Evolutionary conservation across 2,888 invertebrate species (phyloP).

Genomic region (Agrotis segetum): DNA sequence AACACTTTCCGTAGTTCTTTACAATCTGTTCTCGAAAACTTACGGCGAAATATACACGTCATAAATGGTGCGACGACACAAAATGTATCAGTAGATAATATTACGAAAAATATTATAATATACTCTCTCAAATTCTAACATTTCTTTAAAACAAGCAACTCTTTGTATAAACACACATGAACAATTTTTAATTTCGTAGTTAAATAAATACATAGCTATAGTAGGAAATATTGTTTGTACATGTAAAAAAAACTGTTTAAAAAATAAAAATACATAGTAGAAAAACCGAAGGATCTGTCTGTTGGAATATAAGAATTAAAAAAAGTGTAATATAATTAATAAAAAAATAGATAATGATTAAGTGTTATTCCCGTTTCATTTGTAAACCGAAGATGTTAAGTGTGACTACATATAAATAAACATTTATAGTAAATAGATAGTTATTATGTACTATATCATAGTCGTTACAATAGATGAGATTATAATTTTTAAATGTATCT

Average conservation of each 20-base stretch:
- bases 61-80: conserved; percentile 33
- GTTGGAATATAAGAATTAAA: conserved; percentile 71
- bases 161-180: conserved; percentile 45
- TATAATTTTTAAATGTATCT: conserved; percentile 63
- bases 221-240: conserved; percentile 75
- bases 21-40: conserved; percentile 45
- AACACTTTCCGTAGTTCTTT: conserved; percentile 61
- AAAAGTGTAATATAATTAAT: conserved; percentile 70
- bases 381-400: conserved; percentile 73
- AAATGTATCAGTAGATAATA: conserved; percentile 53
- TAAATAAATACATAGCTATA: conserved; percentile 72
- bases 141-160: conserved; percentile 23
- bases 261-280: conserved; percentile 76
- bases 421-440: conserved; percentile 62
- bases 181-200: conserved; percentile 63
- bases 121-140: conserved; percentile 47
- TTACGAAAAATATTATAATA: conserved; percentile 46
- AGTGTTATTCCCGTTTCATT: conserved; percentile 84
- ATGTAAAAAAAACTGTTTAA: conserved; percentile 75
- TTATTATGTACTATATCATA: conserved; percentile 63
- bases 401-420: conserved; percentile 68
- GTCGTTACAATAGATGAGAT: conserved; percentile 64
- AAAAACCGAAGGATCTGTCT: conserved; percentile 81
- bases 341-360: conserved; percentile 69
- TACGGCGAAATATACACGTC: conserved; percentile 36